A percentile compares a stretch with the other conserved stretches of the same genome.
These are phyloP conservation scores for Cheilosia grossa DNA, from an alignment of 2,888 invertebrate species.

Conservation along the genomic window DNA sequence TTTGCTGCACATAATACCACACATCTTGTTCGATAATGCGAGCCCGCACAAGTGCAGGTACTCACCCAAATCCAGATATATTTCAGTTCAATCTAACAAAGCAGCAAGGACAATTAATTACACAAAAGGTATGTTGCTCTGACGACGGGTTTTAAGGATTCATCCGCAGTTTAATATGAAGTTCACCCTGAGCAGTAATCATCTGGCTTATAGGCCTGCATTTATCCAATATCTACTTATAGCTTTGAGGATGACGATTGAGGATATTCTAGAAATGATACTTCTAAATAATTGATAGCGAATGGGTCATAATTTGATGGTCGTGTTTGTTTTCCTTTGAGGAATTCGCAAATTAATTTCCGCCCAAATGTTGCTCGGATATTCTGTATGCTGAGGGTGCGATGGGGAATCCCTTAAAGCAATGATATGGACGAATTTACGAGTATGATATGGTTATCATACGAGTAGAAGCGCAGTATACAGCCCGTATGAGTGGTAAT, in stretches of 20 bases:
- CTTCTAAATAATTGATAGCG: slow-evolving; percentile 32
- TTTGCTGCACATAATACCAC: slow-evolving; percentile 2
- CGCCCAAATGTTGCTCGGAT: background rate
- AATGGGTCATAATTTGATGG: background rate
- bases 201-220: slow-evolving; percentile 40
- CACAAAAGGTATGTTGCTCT: background rate
- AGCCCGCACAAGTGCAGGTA: slow-evolving; percentile 24
- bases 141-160: slow-evolving; percentile 22
- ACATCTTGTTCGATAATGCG: slow-evolving; percentile 8
- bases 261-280: slow-evolving; percentile 15
- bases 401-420: background rate
- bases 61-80: background rate
- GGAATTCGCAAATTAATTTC: background rate
- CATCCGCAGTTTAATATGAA: slow-evolving; percentile 13
- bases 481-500: background rate
- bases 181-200: slow-evolving; percentile 20
- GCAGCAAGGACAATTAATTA: background rate
- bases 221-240: slow-evolving; percentile 24
- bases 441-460: no score
- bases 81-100: slow-evolving; percentile 5
- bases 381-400: no score
- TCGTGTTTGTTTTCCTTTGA: background rate
- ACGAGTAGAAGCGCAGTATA: no score
- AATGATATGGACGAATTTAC: background rate
- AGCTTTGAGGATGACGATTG: slow-evolving; percentile 16